These are phyloP conservation scores for Lycodopsis pacificus DNA, from an alignment of 2,797 vertebrate genomes.

Conservation along the genomic window DNA sequence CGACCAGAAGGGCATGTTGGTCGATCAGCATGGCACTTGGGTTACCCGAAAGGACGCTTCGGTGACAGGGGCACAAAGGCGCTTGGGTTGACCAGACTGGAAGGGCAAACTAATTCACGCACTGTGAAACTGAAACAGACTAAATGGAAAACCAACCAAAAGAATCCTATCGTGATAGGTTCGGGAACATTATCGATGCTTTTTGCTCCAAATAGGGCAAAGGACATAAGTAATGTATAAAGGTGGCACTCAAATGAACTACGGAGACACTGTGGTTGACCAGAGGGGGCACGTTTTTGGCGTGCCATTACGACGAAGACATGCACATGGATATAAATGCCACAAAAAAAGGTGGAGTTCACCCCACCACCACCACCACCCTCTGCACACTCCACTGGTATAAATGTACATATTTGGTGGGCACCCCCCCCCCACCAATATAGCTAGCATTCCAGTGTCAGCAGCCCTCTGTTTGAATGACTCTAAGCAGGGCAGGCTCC, in stretches of 20 bases:
- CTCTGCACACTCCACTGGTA: slow-evolving; percentile 27
- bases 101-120: no score
- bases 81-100: background rate
- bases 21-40: background rate
- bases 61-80: background rate
- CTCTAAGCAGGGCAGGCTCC: slow-evolving; percentile 72
- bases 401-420: slow-evolving; percentile 62
- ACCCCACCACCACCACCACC: background rate
- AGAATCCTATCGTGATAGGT: background rate
- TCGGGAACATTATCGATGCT: background rate
- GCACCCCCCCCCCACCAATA: slow-evolving; percentile 59
- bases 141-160: background rate
- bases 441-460: slow-evolving; percentile 81
- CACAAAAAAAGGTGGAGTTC: background rate
- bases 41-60: background rate
- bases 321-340: slow-evolving; percentile 12
- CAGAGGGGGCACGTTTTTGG: no score
- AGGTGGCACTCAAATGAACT: background rate
- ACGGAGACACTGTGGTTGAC: background rate
- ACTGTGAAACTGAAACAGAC: no score
- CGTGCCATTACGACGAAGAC: background rate
- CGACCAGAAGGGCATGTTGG: background rate
- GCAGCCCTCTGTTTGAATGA: slow-evolving; percentile 69
- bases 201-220: background rate
- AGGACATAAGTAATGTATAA: background rate